A percentile compares a stretch with the other conserved stretches of the same genome.
Conservation (phyloP, 2,113 vertebrate genomes). For the Prietella phreatophila region DNA sequence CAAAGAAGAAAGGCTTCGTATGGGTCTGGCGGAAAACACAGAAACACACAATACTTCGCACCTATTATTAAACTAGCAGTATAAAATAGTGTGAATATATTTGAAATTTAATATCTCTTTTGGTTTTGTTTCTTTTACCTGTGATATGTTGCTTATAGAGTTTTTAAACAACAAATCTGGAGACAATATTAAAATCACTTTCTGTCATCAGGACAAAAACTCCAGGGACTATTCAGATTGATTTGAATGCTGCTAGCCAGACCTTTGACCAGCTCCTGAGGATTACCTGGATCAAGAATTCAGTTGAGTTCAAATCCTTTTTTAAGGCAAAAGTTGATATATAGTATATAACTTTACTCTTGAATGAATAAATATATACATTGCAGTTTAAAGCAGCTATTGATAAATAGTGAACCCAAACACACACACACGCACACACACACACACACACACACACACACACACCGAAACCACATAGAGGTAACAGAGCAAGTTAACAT, state of each 20-base stretch:
- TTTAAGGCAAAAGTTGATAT: neutral
- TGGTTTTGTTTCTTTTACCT: neutral
- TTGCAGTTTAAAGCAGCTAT: neutral
- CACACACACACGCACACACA: too few species aligned
- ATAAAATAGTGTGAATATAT: neutral
- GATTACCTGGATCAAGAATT: slow-evolving; percentile 62
- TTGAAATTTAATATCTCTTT: neutral
- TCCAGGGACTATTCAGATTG: slow-evolving; percentile 54
- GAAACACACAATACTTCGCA: too few species aligned
- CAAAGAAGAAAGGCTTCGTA: too few species aligned
- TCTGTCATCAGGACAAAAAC: neutral
- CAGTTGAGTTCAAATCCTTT: slow-evolving; percentile 51
- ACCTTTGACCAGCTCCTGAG: slow-evolving; percentile 60
- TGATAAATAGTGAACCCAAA: neutral
- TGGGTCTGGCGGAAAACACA: too few species aligned
- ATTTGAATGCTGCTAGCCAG: slow-evolving; percentile 61
- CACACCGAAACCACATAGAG: neutral
- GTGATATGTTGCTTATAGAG: neutral
- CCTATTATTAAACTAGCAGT: neutral
- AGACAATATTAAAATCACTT: neutral
- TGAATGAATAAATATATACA: neutral
- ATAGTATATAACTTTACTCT: neutral
- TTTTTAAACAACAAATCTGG: neutral
- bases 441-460: too few species aligned
- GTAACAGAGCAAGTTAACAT: neutral